These are phyloP conservation scores for Dicerorhinus sumatrensis DNA, from an alignment of 2,113 vertebrate genomes.

Conservation along the genomic window DNA sequence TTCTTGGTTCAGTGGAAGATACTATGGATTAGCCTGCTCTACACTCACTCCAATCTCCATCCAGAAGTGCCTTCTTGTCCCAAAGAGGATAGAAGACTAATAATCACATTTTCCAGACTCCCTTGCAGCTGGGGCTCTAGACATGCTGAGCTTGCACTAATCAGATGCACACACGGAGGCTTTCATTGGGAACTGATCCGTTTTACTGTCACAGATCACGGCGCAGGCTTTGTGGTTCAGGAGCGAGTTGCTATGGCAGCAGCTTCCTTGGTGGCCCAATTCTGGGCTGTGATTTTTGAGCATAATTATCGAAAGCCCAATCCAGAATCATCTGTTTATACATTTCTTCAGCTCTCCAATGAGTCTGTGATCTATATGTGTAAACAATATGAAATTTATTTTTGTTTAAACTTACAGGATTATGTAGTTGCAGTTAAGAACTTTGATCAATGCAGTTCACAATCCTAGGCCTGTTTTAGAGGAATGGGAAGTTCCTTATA, in stretches of 20 bases:
- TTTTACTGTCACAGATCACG: background rate
- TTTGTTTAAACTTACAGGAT: background rate
- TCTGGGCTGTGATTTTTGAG: background rate
- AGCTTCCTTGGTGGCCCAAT: background rate
- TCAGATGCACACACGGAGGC: background rate
- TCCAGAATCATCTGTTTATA: background rate
- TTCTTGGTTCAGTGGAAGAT: background rate
- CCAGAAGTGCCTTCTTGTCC: slow-evolving; percentile 6
- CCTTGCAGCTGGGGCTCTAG: background rate
- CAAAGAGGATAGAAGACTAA: background rate
- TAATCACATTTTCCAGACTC: background rate
- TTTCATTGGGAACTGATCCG: background rate
- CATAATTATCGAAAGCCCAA: background rate
- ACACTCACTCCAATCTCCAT: background rate
- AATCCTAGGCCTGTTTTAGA: background rate
- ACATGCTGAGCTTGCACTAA: background rate
- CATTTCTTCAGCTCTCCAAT: background rate
- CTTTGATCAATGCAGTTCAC: background rate
- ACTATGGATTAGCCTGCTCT: background rate
- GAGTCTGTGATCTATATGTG: background rate
- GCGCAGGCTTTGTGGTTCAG: background rate
- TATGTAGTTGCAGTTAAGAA: background rate
- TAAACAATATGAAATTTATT: background rate
- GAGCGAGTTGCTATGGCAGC: background rate
- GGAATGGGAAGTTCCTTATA: background rate